Conservation (phyloP, 2,888 invertebrate species). For the Conus canariensis region DNA sequence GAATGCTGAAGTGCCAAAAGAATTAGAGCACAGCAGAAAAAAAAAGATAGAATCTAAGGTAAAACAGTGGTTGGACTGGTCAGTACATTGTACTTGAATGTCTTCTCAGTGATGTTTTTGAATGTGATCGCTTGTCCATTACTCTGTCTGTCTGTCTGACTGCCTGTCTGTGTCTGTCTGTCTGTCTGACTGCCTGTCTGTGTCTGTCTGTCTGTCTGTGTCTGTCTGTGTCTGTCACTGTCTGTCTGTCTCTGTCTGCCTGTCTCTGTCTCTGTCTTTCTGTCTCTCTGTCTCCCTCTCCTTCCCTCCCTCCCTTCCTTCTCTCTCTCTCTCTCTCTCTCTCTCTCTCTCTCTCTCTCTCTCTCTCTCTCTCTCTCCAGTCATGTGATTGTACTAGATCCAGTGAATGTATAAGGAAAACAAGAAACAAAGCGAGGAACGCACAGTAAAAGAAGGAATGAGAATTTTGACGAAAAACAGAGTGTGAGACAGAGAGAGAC, state of each 20-base stretch:
- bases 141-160: not conserved
- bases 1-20: no score
- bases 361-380: conserved; percentile 19
- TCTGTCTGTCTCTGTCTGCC: conserved; percentile 1
- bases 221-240: not conserved
- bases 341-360: conserved; percentile 34
- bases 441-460: no score
- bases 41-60: no score
- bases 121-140: not conserved
- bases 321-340: conserved; percentile 43
- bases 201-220: not conserved
- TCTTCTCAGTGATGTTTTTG: no score
- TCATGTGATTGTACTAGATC: no score
- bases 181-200: not conserved
- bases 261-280: not conserved
- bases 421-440: no score
- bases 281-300: not conserved
- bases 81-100: no score
- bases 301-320: conserved; percentile 28
- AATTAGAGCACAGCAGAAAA: no score
- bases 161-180: not conserved
- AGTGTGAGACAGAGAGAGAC: no score
- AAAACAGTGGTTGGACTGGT: no score
- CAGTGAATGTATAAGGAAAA: no score
- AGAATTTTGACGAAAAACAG: no score